Evolutionary conservation across 2,113 vertebrate species (phyloP).

Genomic region (Drymodes brunneopygia): DNA sequence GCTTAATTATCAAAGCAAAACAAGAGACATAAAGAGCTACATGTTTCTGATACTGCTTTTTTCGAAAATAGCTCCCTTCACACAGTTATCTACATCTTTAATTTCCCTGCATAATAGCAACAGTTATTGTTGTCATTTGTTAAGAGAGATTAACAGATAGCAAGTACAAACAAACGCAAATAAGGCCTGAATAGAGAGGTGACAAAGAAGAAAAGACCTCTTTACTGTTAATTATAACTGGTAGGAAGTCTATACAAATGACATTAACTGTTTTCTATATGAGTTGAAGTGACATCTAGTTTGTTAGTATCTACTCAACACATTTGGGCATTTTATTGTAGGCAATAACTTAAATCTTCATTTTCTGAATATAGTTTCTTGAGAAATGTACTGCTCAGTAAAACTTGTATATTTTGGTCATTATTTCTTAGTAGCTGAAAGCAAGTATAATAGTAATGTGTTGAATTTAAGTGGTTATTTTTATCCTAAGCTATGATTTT

Average conservation of each 20-base stretch:
- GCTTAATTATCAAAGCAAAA: constrained; percentile 81
- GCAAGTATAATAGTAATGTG: neutral
- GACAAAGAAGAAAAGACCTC: constrained; percentile 75
- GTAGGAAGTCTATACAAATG: constrained; percentile 75
- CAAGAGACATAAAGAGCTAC: constrained; percentile 65
- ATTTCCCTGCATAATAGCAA: constrained; percentile 76
- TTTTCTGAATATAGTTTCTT: constrained; percentile 4
- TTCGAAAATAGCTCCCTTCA: constrained; percentile 69
- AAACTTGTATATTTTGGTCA: neutral
- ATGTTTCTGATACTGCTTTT: constrained; percentile 66
- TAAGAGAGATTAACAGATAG: constrained; percentile 78
- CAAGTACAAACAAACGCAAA: constrained; percentile 75
- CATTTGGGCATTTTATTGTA: constrained; percentile 29
- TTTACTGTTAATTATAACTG: constrained; percentile 77
- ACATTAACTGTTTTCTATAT: constrained; percentile 65
- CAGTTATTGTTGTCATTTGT: constrained; percentile 77
- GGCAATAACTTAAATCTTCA: neutral
- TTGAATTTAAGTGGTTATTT: neutral
- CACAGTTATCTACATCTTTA: constrained; percentile 74
- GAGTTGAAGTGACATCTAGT: constrained; percentile 56
- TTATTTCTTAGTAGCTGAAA: constrained; percentile 12
- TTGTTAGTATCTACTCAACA: constrained; percentile 1
- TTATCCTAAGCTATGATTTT: neutral
- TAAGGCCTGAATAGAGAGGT: constrained; percentile 76
- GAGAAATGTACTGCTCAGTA: neutral